Base-by-base conservation (phyloP, 2,888 invertebrate species). In the Aricia artaxerxes region DNA sequence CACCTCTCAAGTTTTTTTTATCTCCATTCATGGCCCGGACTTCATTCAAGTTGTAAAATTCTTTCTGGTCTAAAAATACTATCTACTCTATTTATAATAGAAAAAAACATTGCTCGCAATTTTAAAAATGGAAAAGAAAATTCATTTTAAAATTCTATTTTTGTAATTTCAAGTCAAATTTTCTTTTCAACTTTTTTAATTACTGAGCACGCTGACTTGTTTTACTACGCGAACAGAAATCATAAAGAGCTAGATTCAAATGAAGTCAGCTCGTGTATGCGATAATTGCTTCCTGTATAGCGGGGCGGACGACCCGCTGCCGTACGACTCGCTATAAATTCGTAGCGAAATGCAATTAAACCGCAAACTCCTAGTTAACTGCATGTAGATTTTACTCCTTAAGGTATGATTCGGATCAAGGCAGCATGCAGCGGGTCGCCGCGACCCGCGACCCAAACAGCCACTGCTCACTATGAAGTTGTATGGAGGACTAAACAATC, bases 211-310 rank as follows among this genome's bases (percentile, higher is more conserved):
- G 16, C 44, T 77, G 72, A 79, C 81, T 79, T 81, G 79, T 79
- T 78, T 81, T 83, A 85, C 82, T 78, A 84, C 82, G 83, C 78
- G 79, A 81, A 73, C 79, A 84, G 81, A 83, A 83, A 82, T 84
- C 82, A 84, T 84, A 84, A 84, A 83, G 84, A 82, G 81, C 80
- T 82, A 81, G 81, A 80, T 82, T 83, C 82, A 83, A 83, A 85
- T 83, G 81, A 78, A 80, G 76, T 79, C 79, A 79, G 81, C 82
- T 82, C 81, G 81, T 83, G 83, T 81, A 81, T 82, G 81, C 80
- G 82, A 83, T 86, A 86, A 86, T 86, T 85, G 84, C 85, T 85
- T 85, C 90, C 91, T 88, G 87, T 86, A 87, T 86, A 86, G 87
- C 85, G 84, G 86, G 86, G 85, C 87, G 88, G 88, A 88, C 81